A percentile compares a stretch with the other conserved stretches of the same genome.
Conservation (phyloP, 2,797 vertebrate genomes). For the Botia almorhae region DNA sequence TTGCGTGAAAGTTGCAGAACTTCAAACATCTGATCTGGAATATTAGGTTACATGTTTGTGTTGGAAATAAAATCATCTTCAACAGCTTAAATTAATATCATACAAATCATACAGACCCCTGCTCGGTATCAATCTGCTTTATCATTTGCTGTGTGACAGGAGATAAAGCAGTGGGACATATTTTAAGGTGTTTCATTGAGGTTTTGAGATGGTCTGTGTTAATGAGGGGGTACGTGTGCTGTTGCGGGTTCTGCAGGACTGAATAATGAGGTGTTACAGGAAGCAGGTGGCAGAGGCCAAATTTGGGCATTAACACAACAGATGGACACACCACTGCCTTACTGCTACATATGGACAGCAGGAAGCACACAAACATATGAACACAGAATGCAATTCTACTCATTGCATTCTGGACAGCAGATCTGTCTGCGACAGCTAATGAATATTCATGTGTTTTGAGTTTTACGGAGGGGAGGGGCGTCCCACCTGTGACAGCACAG, state of each 20-base stretch:
- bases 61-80: too few species aligned
- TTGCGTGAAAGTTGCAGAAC: too few species aligned
- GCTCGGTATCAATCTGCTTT: background rate
- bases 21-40: too few species aligned
- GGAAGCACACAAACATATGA: constrained; percentile 57
- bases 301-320: constrained; percentile 80
- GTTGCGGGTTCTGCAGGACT: background rate
- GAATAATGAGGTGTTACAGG: constrained; percentile 78
- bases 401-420: constrained; percentile 41
- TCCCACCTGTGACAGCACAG: constrained; percentile 28
- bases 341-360: constrained; percentile 77
- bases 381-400: constrained; percentile 14
- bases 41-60: too few species aligned
- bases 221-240: background rate
- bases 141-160: background rate
- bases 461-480: background rate
- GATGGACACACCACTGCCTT: constrained; percentile 80
- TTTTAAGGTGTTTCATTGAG: constrained; percentile 10
- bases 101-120: too few species aligned
- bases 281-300: constrained; percentile 81
- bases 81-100: background rate
- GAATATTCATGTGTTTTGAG: constrained; percentile 6
- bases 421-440: too few species aligned
- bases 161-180: background rate
- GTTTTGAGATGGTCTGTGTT: background rate